A percentile compares a stretch with the other conserved stretches of the same genome.
Evolutionary conservation across 1,140 invertebrate genomes (phyloP).

Genomic region (Euura saliciscinereae): DNA sequence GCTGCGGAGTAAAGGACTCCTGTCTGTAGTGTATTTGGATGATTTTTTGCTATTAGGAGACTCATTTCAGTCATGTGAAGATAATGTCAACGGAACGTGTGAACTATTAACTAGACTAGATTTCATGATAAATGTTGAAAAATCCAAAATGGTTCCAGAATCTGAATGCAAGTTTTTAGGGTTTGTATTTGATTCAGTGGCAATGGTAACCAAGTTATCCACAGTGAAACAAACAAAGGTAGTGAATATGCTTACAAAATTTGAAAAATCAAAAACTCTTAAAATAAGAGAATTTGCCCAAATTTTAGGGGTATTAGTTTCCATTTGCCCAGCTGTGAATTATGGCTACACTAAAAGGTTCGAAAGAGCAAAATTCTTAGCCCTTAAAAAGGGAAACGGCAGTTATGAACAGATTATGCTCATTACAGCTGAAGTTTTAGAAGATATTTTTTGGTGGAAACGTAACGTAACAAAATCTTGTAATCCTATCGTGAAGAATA

Average conservation of each 20-base stretch:
- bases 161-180: slow-evolving; percentile 28
- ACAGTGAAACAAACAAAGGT: slow-evolving; percentile 19
- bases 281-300: slow-evolving; percentile 34
- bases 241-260: slow-evolving; percentile 16
- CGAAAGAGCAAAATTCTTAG: no score
- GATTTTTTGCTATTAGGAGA: not conserved
- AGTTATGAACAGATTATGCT: no score
- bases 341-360: no score
- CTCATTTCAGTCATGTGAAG: not conserved
- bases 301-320: slow-evolving; percentile 23
- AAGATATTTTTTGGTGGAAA: no score
- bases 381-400: no score
- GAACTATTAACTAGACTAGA: slow-evolving; percentile 25
- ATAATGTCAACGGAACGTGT: slow-evolving; percentile 9
- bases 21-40: slow-evolving; percentile 11
- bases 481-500: no score
- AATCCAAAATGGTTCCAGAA: slow-evolving; percentile 21
- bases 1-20: slow-evolving; percentile 13
- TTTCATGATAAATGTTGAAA: slow-evolving; percentile 19
- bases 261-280: slow-evolving; percentile 18
- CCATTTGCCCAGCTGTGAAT: no score
- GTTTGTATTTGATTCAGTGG: slow-evolving; percentile 33
- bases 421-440: no score
- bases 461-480: no score
- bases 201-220: slow-evolving; percentile 21